Evolutionary conservation across 2,888 invertebrate species (phyloP), one percentile per base, ranked within the genome.

Genomic region (Neria commutata): DNA sequence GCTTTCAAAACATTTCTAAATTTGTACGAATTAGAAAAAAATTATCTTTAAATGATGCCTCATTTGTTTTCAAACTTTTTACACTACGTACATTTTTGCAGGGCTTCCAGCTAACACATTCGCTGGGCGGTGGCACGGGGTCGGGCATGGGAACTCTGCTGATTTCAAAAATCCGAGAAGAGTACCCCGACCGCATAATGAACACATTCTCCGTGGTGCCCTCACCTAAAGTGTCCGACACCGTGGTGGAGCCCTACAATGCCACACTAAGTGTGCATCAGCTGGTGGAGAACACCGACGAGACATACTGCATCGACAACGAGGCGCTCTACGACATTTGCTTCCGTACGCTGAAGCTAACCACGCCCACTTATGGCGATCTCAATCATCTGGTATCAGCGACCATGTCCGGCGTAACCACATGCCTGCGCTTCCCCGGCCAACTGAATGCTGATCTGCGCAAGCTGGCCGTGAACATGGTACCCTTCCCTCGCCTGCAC

Each of bases 381-480:
- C 85, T 96, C 67, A 96, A 96, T 84, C 92, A 96, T 83, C 86
- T 96, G 68, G 94, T 94, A 50, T 91, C 92, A 29, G 87, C 90
- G 57, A 92, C 92, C 56, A 92, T 92, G 91, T 92, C 91, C 48
- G 92, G 92, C 54, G 93, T 94, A 6, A 94, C 94, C 52, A 95
- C 95, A 60, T 81, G 95, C 82, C 85, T 92, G 54, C 84, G 91
- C 67, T 97, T 96, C 86, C 96, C 95, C 10, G 96, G 95, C 67
- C 95, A 97, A 83, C 83, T 96, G 70, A 96, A 95, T 82, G 94
- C 95, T 42, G 96, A 96, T 83, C 85, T 97, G 65, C 86, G 96
- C 68, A 92, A 97, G 83, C 83, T 94, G 73, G 94, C 94, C 45
- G 94, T 97, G 57, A 97, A 97, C 86, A 96, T 97, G 96, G 96